Evolutionary conservation across 2,113 vertebrate species (phyloP).

Genomic region (Barnardius zonarius): DNA sequence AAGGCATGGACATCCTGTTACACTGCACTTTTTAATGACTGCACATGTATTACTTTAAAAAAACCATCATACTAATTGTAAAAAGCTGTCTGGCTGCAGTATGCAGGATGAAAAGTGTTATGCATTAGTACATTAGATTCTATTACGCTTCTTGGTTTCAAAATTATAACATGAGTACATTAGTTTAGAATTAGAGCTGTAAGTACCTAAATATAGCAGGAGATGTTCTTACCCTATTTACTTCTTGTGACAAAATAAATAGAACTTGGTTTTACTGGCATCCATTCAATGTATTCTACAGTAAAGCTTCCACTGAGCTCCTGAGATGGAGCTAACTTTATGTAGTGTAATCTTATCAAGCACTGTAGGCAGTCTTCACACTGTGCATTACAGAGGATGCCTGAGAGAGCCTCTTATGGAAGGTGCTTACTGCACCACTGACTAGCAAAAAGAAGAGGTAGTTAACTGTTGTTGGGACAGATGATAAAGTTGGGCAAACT

Average conservation of each 20-base stretch:
- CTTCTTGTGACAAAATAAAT: not conserved
- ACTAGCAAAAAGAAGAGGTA: not conserved
- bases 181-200: not conserved
- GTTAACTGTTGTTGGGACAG: not conserved
- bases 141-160: not conserved
- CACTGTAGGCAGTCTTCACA: not conserved
- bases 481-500: not conserved
- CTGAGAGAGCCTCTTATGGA: not conserved
- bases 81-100: not conserved
- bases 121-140: slow-evolving; percentile 1
- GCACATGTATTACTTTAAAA: not conserved
- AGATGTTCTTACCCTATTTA: not conserved
- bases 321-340: not conserved
- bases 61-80: not conserved
- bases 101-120: not conserved
- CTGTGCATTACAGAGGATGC: rapidly evolving
- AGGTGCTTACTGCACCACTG: not conserved
- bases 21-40: not conserved
- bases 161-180: not conserved
- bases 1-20: not conserved
- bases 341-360: not conserved
- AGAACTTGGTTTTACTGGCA: not conserved
- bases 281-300: not conserved
- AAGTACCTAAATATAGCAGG: not conserved
- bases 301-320: not conserved